phyloP scores from a whole-genome alignment of 1,140 invertebrate genomes.

The Bombus polaris region DNA sequence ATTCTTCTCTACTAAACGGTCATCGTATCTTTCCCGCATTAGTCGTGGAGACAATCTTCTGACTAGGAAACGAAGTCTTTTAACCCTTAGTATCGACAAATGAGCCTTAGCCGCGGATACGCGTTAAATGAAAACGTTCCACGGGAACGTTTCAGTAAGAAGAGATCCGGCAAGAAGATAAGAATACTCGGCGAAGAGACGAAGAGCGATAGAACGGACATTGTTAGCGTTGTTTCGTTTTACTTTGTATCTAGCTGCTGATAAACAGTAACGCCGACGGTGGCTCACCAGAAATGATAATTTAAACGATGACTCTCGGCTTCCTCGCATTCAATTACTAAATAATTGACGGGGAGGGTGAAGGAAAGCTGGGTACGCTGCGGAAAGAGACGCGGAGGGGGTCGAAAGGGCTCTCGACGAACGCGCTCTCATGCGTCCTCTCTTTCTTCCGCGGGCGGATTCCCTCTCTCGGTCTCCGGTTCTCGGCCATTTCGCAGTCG shows the following conservation, averaged over 20 bases:
- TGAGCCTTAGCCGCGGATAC: background rate
- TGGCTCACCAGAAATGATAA: conserved; percentile 76
- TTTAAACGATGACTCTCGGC: conserved; percentile 81
- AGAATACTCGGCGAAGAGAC: too few species aligned
- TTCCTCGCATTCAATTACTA: conserved; percentile 81
- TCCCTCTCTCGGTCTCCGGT: conserved; percentile 42
- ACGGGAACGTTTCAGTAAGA: background rate
- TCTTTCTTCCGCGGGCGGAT: conserved; percentile 34
- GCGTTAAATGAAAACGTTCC: background rate
- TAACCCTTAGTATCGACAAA: background rate
- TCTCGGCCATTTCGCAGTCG: conserved; percentile 75
- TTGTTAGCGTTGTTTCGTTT: conserved; percentile 35
- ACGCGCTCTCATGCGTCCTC: conserved; percentile 14
- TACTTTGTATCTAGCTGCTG: conserved; percentile 52
- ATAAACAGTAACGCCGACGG: conserved; percentile 75
- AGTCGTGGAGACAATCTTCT: background rate
- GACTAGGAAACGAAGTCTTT: conserved; percentile 38
- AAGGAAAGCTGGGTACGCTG: background rate
- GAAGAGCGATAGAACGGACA: too few species aligned
- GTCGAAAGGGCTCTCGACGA: conserved; percentile 43
- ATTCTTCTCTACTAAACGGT: background rate
- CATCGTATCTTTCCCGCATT: conserved; percentile 11
- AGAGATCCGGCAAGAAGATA: too few species aligned
- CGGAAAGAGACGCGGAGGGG: conserved; percentile 4
- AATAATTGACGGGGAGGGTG: conserved; percentile 78